These are phyloP conservation scores for Perca fluviatilis DNA, from an alignment of 2,113 vertebrate species.

Conservation along the genomic window DNA sequence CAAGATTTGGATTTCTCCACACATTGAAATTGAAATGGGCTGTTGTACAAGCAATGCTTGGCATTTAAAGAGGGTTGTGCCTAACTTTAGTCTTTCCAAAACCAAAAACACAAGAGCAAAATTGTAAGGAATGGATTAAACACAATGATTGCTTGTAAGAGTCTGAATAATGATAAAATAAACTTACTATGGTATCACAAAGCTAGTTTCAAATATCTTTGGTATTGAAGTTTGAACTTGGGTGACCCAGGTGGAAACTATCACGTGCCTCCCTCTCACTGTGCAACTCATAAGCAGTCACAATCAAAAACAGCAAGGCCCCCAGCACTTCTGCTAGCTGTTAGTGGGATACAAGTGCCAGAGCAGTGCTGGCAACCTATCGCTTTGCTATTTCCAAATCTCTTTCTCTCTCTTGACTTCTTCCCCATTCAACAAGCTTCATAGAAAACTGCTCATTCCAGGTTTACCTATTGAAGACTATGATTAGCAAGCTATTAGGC, in stretches of 20 bases:
- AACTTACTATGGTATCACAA: background rate
- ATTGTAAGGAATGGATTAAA: background rate
- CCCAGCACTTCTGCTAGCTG: slow-evolving; percentile 28
- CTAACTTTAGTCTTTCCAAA: background rate
- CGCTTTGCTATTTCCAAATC: slow-evolving; percentile 33
- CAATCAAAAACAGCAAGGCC: slow-evolving; percentile 19
- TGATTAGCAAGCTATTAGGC: slow-evolving; percentile 62
- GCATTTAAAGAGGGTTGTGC: background rate
- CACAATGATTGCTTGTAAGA: background rate
- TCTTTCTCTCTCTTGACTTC: slow-evolving; percentile 27
- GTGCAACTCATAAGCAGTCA: slow-evolving; percentile 34
- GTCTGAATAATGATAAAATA: background rate
- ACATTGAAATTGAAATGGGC: background rate
- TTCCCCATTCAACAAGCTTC: slow-evolving; percentile 41
- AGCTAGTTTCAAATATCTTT: background rate
- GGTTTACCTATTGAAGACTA: slow-evolving; percentile 56
- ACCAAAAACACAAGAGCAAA: background rate
- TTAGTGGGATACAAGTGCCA: too few species aligned
- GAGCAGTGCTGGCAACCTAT: slow-evolving; percentile 28
- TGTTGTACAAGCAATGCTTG: background rate
- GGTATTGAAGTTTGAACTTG: too few species aligned
- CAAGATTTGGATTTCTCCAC: background rate
- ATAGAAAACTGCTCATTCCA: slow-evolving; percentile 53
- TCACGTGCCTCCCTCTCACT: slow-evolving; percentile 16
- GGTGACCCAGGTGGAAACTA: slow-evolving; percentile 18